phyloP scores from a whole-genome alignment of 2,797 vertebrate genomes.

The Hirundo rustica region DNA sequence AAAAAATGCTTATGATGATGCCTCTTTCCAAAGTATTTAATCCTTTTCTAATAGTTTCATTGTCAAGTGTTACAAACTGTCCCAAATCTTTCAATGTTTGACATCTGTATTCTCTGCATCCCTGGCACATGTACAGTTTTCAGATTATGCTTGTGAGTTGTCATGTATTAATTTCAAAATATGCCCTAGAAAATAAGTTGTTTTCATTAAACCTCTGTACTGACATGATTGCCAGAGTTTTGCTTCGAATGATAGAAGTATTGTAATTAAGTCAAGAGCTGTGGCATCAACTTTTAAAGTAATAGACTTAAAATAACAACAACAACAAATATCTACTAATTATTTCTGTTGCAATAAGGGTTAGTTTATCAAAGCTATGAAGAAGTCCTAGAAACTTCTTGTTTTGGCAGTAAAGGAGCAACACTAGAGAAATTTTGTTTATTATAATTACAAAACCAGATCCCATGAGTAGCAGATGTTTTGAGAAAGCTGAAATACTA shows the following conservation, averaged over 20 bases:
- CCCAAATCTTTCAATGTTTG: neutral
- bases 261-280: neutral
- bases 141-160: neutral
- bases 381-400: neutral
- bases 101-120: neutral
- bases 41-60: neutral
- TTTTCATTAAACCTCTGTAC: neutral
- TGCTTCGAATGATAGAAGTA: neutral
- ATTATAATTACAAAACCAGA: neutral
- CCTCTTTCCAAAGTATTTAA: neutral
- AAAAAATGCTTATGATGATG: neutral
- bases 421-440: neutral
- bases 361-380: neutral
- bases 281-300: neutral
- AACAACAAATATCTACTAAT: neutral
- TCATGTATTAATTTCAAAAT: neutral
- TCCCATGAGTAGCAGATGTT: constrained; percentile 20
- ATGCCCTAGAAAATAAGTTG: neutral
- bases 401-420: neutral
- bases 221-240: neutral
- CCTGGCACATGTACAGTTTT: neutral
- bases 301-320: neutral
- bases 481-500: constrained; percentile 9
- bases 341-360: neutral
- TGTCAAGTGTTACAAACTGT: neutral